Evolutionary conservation across 2,888 invertebrate genomes (phyloP), one percentile per base, ranked within the genome.

Genomic region (Torymus auratus): DNA sequence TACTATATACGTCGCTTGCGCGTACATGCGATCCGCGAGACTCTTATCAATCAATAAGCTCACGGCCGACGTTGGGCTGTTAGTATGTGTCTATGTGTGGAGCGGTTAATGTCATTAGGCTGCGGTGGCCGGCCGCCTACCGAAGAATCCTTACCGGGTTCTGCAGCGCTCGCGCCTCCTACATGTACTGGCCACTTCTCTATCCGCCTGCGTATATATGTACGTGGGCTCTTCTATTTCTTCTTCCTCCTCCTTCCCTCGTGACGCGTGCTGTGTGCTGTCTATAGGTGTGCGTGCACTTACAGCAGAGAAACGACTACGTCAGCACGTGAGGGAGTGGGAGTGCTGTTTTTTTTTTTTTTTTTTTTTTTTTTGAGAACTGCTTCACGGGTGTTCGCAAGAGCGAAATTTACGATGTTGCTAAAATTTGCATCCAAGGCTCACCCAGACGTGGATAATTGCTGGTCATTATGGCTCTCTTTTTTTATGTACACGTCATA

Each of bases 11-110:
- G 28, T 28, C 28, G 28, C 28, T 2, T 11, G 14, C 17, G 28
- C 53, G 13, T 20, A 15, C 15, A 23, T 17, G 14, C 58, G 17
- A 67, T 61, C 69, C 55, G 69, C 41, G 65, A 71, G 70, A 17
- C 77, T 77, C 67, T 55, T 74, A 74, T 69, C 65, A 74, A 80
- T 80, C 79, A 53, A 80, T 80, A 74, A 53, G 60, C 74, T 70
- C 79, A 80, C 58, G 79, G 74, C 17, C 78, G 67, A 55, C 67
- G 61, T 67, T 28, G 28, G 28, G 28, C 2, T 28, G 28, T 28
- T 4, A 28, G 28, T 28, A 4, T 28, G 7, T 7, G 28, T 28
- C 2, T 28, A 28, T 7, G 28, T 28, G 28, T 28, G 15, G 58
- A 75, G 70, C 58, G 52, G 58, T 78, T 78, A 73, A 75, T 68